Evolutionary conservation across 2,113 vertebrate species (phyloP), one percentile per base, ranked within the genome.

Genomic region (Thinocorus orbignyianus): DNA sequence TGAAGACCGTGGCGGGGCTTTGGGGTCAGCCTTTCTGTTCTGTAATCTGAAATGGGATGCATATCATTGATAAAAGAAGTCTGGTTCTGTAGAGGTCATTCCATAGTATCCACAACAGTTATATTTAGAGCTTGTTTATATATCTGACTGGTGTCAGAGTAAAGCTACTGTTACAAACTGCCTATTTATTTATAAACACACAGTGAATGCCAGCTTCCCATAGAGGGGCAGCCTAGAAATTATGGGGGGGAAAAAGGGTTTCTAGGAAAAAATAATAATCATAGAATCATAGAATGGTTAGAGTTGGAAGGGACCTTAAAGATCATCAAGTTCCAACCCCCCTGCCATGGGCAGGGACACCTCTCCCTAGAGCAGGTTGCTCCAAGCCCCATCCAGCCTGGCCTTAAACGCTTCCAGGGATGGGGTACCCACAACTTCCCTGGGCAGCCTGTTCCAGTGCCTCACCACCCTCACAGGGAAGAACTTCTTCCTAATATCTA

Each of bases 81-180:
- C 57, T 82, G 42, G 61, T 70, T 93, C 66, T 91, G 73, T 90
- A 80, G 86, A 86, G 86, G 92, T 96, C 97, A 91, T 92, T 97
- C 91, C 74, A n/a, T 96, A 96, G 90, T 90, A 92, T 81, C 81
- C 58, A 26, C 5, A 1, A 25, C 74, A 81, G 79, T 96, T 97
- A 86, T 96, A 96, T 95, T 94, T 97, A 97, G 95, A 84, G 25
- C 51, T 70, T 85, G 62, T 86, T 92, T 93, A 25, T 93, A 25
- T 79, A 51, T 85, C 26, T 89, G 72, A 81, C 49, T 76, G 37
- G 37, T 92, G 60, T 92, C 73, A 90, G 86, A 91, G 52, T 90
- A 86, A 95, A 93, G 89, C 62, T 74, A 17, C 76, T 86, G 44
- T 86, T 95, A 93, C 55, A 90, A 86, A 86, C 92, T 48, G 24